Base-by-base conservation (phyloP, 2,113 vertebrate species). In the Polyodon spathula region DNA sequence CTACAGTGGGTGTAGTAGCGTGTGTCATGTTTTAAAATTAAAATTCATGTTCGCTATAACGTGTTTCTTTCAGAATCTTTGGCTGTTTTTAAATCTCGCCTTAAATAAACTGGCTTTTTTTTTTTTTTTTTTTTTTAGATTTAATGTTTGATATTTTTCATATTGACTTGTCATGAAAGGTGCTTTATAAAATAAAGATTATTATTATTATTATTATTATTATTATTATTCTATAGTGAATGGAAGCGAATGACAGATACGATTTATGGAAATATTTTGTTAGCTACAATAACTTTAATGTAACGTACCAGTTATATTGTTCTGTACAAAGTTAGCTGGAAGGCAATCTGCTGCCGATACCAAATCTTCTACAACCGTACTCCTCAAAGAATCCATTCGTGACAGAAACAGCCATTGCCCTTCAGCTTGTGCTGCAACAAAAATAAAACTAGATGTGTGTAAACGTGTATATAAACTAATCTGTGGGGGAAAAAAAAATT, bases 371-470 rank as follows among this genome's bases (percentile, higher is more conserved):
- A 60, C 68, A 54, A 70, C 58, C 63, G 78, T 84, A 64, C 77
- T 86, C 76, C 82, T 80, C 40, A 89, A 66, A 38, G 85, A 87
- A n/a, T 72, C 59, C 64, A 81, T 78, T 68, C 82, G 81, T 68
- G 88, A 83, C 59, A 87, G 68, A 74, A 90, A 82, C 0, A 90
- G 70, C 85, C 84, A 89, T 40, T 71, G 61, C 41, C 69, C 66
- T 61, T 65, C 65, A 37, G 59, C 55, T 64, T 63, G 61, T 51
- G 59, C 75, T 74, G 63, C n/a, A 54, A 46, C 2, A 37, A 5
- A 64, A 57, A 50, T 11, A 4, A 52, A 10, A 27, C 27, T 27
- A 27, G 27, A 27, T 27, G 27, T 27, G 27, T 27, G 27, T 27
- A 27, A 27, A 27, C 3, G 27, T 27, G 27, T 27, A 27, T 1